phyloP scores from a whole-genome alignment of 92 coral and sea anemone genomes.

The Epizoanthus stellaris region DNA sequence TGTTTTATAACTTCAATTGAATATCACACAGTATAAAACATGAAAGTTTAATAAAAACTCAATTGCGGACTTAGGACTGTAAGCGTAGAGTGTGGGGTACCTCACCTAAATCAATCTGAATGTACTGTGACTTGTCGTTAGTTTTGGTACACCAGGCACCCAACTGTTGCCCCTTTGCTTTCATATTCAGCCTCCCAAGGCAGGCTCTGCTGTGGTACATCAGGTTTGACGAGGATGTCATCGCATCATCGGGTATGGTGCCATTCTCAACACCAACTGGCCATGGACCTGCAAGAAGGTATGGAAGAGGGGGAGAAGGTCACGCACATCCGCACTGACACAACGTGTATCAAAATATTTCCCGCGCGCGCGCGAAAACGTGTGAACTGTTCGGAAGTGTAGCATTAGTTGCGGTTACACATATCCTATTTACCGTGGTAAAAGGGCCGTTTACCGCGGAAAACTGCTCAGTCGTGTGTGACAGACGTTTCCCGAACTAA shows the following conservation, averaged over 20 bases:
- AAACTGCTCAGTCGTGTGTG: no score
- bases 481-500: no score
- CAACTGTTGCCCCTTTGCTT: background rate
- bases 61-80: no score
- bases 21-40: no score
- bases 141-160: constrained; percentile 79
- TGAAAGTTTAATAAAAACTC: no score
- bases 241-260: constrained; percentile 49
- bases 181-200: constrained; percentile 60
- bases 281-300: constrained; percentile 30
- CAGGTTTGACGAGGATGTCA: constrained; percentile 74
- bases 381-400: background rate
- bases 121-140: constrained; percentile 69
- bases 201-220: constrained; percentile 58
- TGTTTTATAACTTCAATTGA: no score
- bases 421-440: no score
- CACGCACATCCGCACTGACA: background rate
- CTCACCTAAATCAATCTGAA: constrained; percentile 77
- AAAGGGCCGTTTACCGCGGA: no score
- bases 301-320: background rate
- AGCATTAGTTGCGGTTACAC: no score
- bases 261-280: constrained; percentile 61
- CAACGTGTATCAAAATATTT: background rate
- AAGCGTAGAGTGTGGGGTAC: background rate
- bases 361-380: no score